Base-by-base conservation (phyloP, 2,888 invertebrate species). In the Rhopalosiphum nymphaeae region DNA sequence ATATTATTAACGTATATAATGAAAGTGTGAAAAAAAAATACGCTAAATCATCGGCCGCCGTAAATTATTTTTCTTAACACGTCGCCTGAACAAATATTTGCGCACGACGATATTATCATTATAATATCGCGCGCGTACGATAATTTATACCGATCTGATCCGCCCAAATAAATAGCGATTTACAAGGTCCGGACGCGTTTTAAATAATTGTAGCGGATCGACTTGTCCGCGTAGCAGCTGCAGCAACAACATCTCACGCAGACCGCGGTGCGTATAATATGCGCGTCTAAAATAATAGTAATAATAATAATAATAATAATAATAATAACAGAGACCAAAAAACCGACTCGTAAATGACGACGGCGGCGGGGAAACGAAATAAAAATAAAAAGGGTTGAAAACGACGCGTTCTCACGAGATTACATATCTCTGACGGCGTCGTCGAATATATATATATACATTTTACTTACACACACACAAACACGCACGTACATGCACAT, bases 331-430 rank as follows among this genome's bases (percentile, higher is more conserved):
- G 67, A 67, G 67, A 67, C 67, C 67, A 67, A 67, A 44, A 46
- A 87, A 87, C 53, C n/a, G 49, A 46, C 87, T 49, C 53, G 53
- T 87, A 46, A 87, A 87, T 21, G 21, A n/a, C n/a, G 36, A n/a
- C n/a, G 16, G n/a, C 36, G 67, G 16, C 49, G 26, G 44, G n/a
- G 25, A 87, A 46, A 87, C 49, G 87, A 87, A 44, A 46, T 49
- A n/a, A 87, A 87, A 87, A 87, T n/a, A 49, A 88, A 88, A 49
- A 88, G 88, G 88, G 88, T 88, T 88, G 88, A 88, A 88, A 53
- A 88, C 53, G 53, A 53, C 53, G 16, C 21, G 49, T 88, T 88
- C 88, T 53, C 88, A 88, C 88, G 87, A 88, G 88, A 88, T 88
- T 36, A 88, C 88, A 25, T 88, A 88, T 53, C 88, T 88, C 25